Evolutionary conservation across 2,113 vertebrate species (phyloP), one percentile per base, ranked within the genome.

Genomic region (Prionailurus bengalensis): DNA sequence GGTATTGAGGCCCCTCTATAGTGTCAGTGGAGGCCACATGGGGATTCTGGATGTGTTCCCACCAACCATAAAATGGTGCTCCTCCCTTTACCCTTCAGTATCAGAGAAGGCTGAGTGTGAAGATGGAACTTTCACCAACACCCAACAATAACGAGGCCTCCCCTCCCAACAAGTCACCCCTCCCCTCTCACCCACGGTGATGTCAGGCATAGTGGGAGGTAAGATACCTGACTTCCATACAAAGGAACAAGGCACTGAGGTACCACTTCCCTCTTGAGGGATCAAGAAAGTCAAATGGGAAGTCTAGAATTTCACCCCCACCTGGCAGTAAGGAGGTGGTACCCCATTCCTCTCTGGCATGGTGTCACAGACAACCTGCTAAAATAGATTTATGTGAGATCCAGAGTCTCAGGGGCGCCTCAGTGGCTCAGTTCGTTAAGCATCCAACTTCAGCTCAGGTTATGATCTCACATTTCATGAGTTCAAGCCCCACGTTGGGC

Each of bases 381-480:
- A 39, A 91, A 91, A 80, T 91, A 79, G 29, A 55, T 45, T 91
- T 91, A 66, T 76, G 23, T 53, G 80, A 80, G 61, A 90, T 66
- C 74, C 45, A 53, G 33, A 80, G 16, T 68, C 42, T 89, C 10
- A 21, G 58, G 58, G 58, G 7, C 2, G 8, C 58, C 58, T 25
- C 21, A 25, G 58, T 61, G 58, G 58, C 58, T 61, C 7, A 61
- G 58, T 58, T 6, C 19, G 55, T 61, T 61, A 61, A 61, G 58
- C 17, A 17, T 61, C 58, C 58, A 61, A 61, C 7, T 61, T 61
- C 7, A 21, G 58, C 58, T 61, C 21, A 61, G 6, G 7, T 61
- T 8, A 61, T 23, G 21, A 61, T 61, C 21, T 61, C 58, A 61
- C 6, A 23, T 21, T 23, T 25, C 23, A 7, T 61, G 58, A 61